phyloP scores from a whole-genome alignment of 2,797 vertebrate species.

The Pterois miles region DNA sequence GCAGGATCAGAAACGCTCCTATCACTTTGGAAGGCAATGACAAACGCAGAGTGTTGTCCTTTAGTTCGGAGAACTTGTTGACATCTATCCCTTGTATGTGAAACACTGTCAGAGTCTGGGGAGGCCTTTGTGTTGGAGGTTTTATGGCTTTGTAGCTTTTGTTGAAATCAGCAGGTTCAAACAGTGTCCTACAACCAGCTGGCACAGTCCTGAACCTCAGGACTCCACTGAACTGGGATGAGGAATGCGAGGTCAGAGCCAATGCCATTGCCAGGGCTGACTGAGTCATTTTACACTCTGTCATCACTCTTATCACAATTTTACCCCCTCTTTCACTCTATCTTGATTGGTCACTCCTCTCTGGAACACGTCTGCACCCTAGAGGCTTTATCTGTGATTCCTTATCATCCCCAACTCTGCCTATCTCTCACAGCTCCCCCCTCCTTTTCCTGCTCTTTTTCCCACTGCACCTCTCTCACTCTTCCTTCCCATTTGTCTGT shows the following conservation, averaged over 20 bases:
- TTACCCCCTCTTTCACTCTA: conserved; percentile 67
- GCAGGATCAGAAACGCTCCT: not conserved
- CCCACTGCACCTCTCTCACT: conserved; percentile 32
- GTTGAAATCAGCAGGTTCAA: conserved; percentile 34
- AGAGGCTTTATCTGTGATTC: conserved; percentile 75
- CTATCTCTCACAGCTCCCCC: conserved; percentile 47
- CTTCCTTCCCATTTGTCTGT: conserved; percentile 38
- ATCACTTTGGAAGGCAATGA: not conserved
- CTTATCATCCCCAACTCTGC: conserved; percentile 72
- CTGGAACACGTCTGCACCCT: conserved; percentile 71
- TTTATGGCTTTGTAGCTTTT: conserved; percentile 15
- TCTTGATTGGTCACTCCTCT: conserved; percentile 77
- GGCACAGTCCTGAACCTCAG: conserved; percentile 23
- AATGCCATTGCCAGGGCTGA: conserved; percentile 60
- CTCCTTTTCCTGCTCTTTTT: conserved; percentile 10
- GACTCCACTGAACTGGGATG: conserved; percentile 44
- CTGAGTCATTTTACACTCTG: conserved; percentile 76
- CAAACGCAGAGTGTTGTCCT: not conserved
- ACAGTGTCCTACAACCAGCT: conserved; percentile 22
- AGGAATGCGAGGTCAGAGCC: conserved; percentile 63
- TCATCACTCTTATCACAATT: conserved; percentile 78
- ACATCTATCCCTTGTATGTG: conserved; percentile 6
- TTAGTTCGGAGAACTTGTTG: not conserved
- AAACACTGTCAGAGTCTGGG: not conserved
- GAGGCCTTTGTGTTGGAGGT: not conserved